Conservation (phyloP, 2,888 invertebrate genomes). For the Embidobia sp. region DNA sequence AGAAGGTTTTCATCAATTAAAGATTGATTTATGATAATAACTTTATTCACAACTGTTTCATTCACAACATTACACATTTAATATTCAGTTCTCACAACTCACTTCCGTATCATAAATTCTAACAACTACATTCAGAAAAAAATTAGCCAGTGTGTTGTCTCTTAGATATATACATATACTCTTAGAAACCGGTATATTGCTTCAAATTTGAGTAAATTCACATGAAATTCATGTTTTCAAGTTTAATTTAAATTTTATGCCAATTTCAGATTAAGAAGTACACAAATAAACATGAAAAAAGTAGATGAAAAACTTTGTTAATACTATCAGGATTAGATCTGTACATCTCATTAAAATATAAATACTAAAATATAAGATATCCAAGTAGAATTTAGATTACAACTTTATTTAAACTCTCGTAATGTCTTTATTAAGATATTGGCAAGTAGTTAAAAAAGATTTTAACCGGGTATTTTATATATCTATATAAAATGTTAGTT, state of each 20-base stretch:
- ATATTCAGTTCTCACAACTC: constrained; percentile 63
- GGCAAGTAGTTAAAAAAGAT: constrained; percentile 55
- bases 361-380: constrained; percentile 33
- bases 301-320: constrained; percentile 52
- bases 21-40: constrained; percentile 60
- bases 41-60: constrained; percentile 57
- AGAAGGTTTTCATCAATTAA: constrained; percentile 51
- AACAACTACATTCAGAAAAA: constrained; percentile 32
- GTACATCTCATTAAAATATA: constrained; percentile 36
- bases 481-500: neutral
- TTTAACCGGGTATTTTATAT: constrained; percentile 12
- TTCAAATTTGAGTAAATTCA: constrained; percentile 44
- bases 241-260: constrained; percentile 51
- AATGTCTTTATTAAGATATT: constrained; percentile 59
- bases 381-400: constrained; percentile 30
- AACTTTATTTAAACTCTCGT: constrained; percentile 51
- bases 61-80: constrained; percentile 50
- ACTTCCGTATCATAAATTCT: constrained; percentile 61
- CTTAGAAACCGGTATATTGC: constrained; percentile 38
- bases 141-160: constrained; percentile 8
- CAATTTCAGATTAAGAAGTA: constrained; percentile 26
- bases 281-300: constrained; percentile 46
- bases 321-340: constrained; percentile 56
- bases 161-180: constrained; percentile 1
- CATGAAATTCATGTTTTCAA: constrained; percentile 34